Conservation (phyloP, 2,113 vertebrate genomes). For the Mus pahari region DNA sequence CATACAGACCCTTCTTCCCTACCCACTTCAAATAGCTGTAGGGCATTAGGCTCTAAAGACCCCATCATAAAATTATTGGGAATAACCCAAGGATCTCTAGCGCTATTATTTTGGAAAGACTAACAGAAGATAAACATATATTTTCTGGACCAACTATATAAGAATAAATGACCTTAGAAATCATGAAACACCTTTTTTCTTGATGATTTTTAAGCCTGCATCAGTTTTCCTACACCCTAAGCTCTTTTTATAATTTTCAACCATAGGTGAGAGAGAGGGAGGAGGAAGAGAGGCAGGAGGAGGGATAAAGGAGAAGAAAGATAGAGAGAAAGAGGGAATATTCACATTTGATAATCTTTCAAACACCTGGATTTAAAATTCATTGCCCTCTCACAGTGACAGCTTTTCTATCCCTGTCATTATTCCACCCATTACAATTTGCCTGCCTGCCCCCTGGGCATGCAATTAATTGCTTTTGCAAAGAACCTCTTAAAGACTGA, state of each 20-base stretch:
- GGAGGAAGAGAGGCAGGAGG: background rate
- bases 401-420: conserved; percentile 35
- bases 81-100: conserved; percentile 29
- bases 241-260: background rate
- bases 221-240: conserved; percentile 11
- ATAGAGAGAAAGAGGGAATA: background rate
- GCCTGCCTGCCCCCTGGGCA: background rate
- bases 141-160: background rate
- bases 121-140: conserved; percentile 21
- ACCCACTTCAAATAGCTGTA: background rate
- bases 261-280: background rate
- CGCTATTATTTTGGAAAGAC: conserved; percentile 17
- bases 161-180: conserved; percentile 15
- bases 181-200: background rate
- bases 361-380: conserved; percentile 9
- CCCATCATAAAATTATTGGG: conserved; percentile 25
- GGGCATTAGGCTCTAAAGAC: background rate
- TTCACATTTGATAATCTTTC: conserved; percentile 13
- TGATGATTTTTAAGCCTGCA: background rate
- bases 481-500: conserved; percentile 26
- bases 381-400: background rate
- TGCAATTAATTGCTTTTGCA: conserved; percentile 40
- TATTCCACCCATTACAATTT: conserved; percentile 44
- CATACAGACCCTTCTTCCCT: background rate
- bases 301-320: background rate